Conservation (phyloP, 2,797 vertebrate species). For the Tamandua tetradactyla region DNA sequence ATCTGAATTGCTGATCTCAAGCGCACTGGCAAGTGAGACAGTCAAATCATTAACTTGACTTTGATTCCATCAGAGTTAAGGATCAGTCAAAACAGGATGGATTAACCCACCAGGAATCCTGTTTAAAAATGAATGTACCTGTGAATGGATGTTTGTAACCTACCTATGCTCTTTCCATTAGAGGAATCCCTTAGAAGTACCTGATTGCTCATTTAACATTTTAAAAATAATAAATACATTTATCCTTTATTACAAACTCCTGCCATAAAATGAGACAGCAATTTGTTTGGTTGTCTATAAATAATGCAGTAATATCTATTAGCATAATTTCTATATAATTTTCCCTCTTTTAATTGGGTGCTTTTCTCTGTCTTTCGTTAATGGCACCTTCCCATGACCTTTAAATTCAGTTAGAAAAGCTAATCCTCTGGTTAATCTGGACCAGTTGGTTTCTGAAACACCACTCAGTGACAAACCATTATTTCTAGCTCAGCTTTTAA, state of each 20-base stretch:
- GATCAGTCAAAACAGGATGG: background rate
- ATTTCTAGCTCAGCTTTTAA: conserved; percentile 87
- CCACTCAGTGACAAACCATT: conserved; percentile 87
- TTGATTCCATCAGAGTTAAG: conserved; percentile 7
- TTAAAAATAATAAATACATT: conserved; percentile 32
- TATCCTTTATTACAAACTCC: conserved; percentile 80
- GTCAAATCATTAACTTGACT: conserved; percentile 17
- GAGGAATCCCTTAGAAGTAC: conserved; percentile 26
- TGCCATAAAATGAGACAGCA: conserved; percentile 75
- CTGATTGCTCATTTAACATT: conserved; percentile 45
- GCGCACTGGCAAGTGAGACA: background rate
- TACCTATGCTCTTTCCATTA: background rate
- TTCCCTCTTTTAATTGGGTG: conserved; percentile 84
- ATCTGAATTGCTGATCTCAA: background rate
- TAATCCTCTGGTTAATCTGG: conserved; percentile 87
- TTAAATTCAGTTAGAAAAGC: conserved; percentile 88
- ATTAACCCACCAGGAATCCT: background rate
- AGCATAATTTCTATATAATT: conserved; percentile 84
- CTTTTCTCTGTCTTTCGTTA: conserved; percentile 85
- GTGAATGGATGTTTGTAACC: background rate
- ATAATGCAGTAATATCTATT: conserved; percentile 84
- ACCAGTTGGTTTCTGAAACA: conserved; percentile 88
- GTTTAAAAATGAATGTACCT: background rate
- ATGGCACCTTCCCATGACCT: conserved; percentile 84
- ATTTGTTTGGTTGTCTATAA: conserved; percentile 83